Base-by-base conservation (phyloP, 2,113 vertebrate species). In the Hippocampus mohnikei region DNA sequence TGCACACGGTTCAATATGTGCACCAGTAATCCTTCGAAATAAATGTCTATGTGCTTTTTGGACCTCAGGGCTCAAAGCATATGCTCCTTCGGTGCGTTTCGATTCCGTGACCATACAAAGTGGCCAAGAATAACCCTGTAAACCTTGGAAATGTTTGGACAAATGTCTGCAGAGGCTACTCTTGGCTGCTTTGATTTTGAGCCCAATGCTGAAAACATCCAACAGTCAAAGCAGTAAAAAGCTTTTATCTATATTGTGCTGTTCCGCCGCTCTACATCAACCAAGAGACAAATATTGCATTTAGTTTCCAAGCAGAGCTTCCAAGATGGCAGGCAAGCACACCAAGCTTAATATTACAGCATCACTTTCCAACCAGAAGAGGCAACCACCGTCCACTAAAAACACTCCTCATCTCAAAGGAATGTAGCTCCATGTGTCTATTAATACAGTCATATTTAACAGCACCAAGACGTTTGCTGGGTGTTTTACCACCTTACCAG, bases 51-150 rank as follows among this genome's bases (percentile, higher is more conserved):
- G 58, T 56, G 75, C 80, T 84, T 86, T 82, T 78, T 86, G 81
- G 37, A 83, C 72, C 81, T 25, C 68, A 60, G 78, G 70, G 42
- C 70, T 72, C 70, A 67, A 68, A 81, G 82, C 74, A 50, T 67
- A 41, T n/a, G 67, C 67, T 77, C 50, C 67, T 89, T 81, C 73
- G 78, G 59, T 63, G 75, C 74, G 80, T 83, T 41, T 77, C 37
- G 71, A 85, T 85, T 85, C 85, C 79, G 74, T 62, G 74, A 29
- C 21, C 16, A 33, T 44, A 21, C 25, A 23, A 60, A 12, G 37
- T 1, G 69, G 82, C 88, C 90, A 90, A 90, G 76, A 84, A 85
- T 81, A 89, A 90, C 80, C 82, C 72, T 58, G 74, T 80, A 84
- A 87, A 85, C 69, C 42, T 71, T 66, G 71, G 73, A 81, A 71